Evolutionary conservation across 2,888 invertebrate genomes (phyloP).

Genomic region (Thysanoteuthis rhombus): DNA sequence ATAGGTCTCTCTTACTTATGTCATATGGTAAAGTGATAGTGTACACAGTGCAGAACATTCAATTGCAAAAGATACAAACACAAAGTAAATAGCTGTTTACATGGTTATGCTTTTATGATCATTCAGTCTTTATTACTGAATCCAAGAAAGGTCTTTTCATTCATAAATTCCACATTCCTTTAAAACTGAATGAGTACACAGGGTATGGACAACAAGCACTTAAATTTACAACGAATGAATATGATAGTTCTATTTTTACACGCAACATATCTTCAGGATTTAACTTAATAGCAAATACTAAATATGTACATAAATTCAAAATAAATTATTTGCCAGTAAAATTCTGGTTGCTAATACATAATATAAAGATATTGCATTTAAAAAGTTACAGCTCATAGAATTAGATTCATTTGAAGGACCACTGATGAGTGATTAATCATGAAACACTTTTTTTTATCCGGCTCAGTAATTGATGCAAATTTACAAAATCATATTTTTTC

Average conservation of each 20-base stretch:
- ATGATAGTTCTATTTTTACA: neutral
- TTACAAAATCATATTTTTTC: no score
- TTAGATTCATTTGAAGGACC: no score
- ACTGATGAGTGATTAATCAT: no score
- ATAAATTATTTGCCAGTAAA: no score
- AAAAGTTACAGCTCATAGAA: no score
- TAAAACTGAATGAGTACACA: neutral
- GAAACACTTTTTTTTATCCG: no score
- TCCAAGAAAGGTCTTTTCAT: neutral
- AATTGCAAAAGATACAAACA: neutral
- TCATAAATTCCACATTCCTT: neutral
- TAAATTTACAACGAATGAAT: neutral
- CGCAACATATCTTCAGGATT: no score
- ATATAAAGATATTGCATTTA: no score
- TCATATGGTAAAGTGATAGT: constrained; percentile 21
- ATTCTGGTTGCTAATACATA: no score
- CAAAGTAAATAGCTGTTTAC: neutral
- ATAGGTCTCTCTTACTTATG: constrained; percentile 22
- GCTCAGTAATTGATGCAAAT: no score
- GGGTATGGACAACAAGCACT: neutral
- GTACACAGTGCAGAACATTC: neutral
- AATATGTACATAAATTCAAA: no score
- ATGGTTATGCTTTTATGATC: neutral
- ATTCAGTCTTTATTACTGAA: neutral
- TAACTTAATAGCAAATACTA: no score